phyloP scores from a whole-genome alignment of 2,797 vertebrate genomes.

The Ammospiza maritima region DNA sequence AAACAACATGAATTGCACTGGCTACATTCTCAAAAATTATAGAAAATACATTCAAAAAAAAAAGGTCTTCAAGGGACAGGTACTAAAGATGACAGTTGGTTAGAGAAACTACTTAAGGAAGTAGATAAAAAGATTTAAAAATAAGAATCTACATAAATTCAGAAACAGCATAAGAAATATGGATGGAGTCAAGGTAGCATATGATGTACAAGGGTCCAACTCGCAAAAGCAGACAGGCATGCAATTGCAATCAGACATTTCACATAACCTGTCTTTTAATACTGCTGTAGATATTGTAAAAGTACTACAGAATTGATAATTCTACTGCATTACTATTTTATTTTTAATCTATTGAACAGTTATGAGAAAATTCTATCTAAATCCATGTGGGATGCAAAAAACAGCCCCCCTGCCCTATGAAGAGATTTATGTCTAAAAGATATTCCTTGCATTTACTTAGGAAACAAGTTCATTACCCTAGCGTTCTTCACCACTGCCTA shows the following conservation, averaged over 20 bases:
- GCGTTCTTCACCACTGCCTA: background rate
- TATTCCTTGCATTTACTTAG: background rate
- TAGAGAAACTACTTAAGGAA: background rate
- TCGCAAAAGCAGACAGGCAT: background rate
- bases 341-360: background rate
- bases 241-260: background rate
- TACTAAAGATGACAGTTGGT: background rate
- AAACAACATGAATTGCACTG: background rate
- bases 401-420: rapidly evolving
- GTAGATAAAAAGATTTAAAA: background rate
- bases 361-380: background rate
- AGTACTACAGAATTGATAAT: background rate
- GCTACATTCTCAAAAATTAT: background rate
- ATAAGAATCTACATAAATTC: background rate
- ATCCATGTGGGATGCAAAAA: background rate
- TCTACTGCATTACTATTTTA: background rate
- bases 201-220: background rate
- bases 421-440: background rate
- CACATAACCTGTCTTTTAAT: background rate
- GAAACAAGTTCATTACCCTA: background rate
- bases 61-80: background rate
- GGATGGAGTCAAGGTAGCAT: background rate
- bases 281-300: background rate
- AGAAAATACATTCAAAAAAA: background rate
- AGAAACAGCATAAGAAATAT: background rate